A percentile compares a stretch with the other conserved stretches of the same genome.
Conservation (phyloP, 2,113 vertebrate species). For the Nycticorax nycticorax region DNA sequence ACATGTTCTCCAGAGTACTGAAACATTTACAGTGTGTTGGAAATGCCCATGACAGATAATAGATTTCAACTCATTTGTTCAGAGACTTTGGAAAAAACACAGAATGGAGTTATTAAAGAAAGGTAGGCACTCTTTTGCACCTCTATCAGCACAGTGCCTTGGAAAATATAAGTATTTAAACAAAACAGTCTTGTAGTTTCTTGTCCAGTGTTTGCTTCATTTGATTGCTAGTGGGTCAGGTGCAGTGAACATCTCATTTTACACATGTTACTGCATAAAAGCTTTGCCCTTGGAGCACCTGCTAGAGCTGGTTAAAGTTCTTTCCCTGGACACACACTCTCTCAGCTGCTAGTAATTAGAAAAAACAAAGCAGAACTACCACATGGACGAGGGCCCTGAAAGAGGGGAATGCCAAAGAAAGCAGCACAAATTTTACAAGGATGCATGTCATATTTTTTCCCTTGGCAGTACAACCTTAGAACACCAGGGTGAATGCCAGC, state of each 20-base stretch:
- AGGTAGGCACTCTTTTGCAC: background rate
- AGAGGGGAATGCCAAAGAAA: constrained; percentile 58
- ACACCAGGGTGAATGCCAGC: background rate
- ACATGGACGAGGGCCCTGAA: constrained; percentile 16
- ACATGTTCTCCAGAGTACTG: background rate
- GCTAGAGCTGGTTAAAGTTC: background rate
- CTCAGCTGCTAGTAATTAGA: constrained; percentile 67
- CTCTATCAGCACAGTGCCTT: background rate
- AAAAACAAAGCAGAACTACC: constrained; percentile 70
- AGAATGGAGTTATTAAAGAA: background rate
- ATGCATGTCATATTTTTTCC: constrained; percentile 8
- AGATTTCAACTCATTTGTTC: background rate
- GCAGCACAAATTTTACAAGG: constrained; percentile 43
- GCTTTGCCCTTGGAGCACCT: constrained; percentile 43
- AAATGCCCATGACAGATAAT: constrained; percentile 1
- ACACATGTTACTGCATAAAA: background rate
- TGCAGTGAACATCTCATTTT: background rate
- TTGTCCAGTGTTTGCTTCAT: background rate
- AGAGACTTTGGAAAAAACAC: background rate
- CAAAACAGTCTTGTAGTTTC: background rate
- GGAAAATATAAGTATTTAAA: constrained; percentile 1
- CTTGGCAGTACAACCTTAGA: constrained; percentile 51
- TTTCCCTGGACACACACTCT: constrained; percentile 30
- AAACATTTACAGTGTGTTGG: background rate
- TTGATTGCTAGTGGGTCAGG: background rate